Evolutionary conservation across 2,113 vertebrate genomes (phyloP), one percentile per base, ranked within the genome.

Genomic region (Silurus meridionalis): DNA sequence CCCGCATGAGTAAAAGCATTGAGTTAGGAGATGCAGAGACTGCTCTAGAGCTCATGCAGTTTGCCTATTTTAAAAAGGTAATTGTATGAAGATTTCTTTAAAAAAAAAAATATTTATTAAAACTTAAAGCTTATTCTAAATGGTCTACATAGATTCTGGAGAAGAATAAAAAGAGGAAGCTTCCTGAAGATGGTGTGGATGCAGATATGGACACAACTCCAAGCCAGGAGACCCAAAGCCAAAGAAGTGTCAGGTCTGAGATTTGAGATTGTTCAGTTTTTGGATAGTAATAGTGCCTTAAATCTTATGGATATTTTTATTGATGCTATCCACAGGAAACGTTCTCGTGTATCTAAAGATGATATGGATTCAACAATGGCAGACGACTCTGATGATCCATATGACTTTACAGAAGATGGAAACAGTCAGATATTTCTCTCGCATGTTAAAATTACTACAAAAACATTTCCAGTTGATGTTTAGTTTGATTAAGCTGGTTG

Each of bases 11-110:
- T 46, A 87, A 93, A 92, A 89, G 85, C 58, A 90, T 90, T 77
- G 90, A 93, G 57, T 84, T 83, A 2, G 88, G 89, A 8, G 93
- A 95, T 90, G 90, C 92, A 86, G 92, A 94, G 66, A 83, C 88
- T 25, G 94, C 93, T n/a, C 61, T 91, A 83, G 91, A 94, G 85
- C 87, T 94, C 82, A 88, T 93, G 83, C 92, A 89, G 87, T 94
- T 92, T 90, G 91, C 90, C 11, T 92, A 55, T 83, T 90, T 92
- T 80, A 90, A 93, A 88, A 94, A 91, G 87, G 91, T 89, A 83
- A 19, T 8, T 0, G 5, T n/a, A 25, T 25, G 48, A 5, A 15
- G 3, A 3, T 19, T 69, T 14, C 4, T 66, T 25, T 10, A 21
- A 58, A 52, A 55, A n/a, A 21, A 58, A 52, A 55, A 52, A 55